phyloP scores from a whole-genome alignment of 2,888 invertebrate genomes.

The Apocheima hispidaria region DNA sequence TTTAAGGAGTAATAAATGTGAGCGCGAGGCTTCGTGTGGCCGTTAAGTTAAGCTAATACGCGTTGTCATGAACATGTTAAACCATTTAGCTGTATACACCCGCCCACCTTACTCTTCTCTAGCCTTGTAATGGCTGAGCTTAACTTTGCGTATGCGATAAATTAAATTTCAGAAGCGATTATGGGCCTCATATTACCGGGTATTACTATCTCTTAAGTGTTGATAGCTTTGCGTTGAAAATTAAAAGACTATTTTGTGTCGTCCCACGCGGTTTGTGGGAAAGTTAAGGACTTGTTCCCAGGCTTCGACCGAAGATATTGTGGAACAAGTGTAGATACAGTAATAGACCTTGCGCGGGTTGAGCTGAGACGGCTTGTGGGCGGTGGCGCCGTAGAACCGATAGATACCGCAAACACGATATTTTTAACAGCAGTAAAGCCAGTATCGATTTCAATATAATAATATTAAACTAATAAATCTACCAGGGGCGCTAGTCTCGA shows the following conservation, averaged over 20 bases:
- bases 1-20: conserved; percentile 46
- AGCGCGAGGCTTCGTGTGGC: conserved; percentile 41
- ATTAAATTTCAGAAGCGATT: conserved; percentile 63
- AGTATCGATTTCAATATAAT: too few relatives aligned
- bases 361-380: conserved; percentile 59
- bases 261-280: conserved; percentile 70
- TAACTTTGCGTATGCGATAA: conserved; percentile 43
- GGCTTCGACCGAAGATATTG: conserved; percentile 56
- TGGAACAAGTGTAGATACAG: conserved; percentile 56
- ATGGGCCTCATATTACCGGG: conserved; percentile 62
- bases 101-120: conserved; percentile 50
- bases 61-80: conserved; percentile 51
- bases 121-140: conserved; percentile 46
- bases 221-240: conserved; percentile 76
- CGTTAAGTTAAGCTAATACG: conserved; percentile 51
- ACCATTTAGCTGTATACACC: conserved; percentile 51
- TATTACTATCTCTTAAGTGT: conserved; percentile 64
- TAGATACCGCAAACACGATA: conserved; percentile 47
- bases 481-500: too few relatives aligned
- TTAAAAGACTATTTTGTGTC: conserved; percentile 80
- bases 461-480: too few relatives aligned
- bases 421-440: conserved; percentile 21
- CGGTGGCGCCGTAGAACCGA: conserved; percentile 62
- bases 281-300: conserved; percentile 66
- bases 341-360: conserved; percentile 59